phyloP scores from a whole-genome alignment of 2,797 vertebrate species.

The Rhinogobio ventralis region DNA sequence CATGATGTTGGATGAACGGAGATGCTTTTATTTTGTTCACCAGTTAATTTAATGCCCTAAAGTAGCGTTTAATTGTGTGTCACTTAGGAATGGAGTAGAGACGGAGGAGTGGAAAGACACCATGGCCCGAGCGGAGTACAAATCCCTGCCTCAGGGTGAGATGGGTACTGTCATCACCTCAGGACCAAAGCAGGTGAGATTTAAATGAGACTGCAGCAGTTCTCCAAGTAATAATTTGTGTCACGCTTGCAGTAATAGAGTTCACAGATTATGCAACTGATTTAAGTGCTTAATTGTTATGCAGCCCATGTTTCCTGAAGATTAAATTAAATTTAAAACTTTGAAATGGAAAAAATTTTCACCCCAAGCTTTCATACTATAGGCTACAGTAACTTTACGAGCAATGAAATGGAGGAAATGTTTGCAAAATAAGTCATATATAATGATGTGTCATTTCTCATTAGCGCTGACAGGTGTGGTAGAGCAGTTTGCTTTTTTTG shows the following conservation, averaged over 20 bases:
- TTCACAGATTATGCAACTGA: slow-evolving; percentile 1
- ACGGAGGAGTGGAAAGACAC: slow-evolving; percentile 79
- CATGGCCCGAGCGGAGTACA: slow-evolving; percentile 76
- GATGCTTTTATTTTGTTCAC: slow-evolving; percentile 14
- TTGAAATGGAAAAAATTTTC: slow-evolving; percentile 21
- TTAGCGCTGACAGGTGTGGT: slow-evolving; percentile 9
- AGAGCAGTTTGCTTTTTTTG: neutral
- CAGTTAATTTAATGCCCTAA: slow-evolving; percentile 1
- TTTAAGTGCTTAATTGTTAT: neutral
- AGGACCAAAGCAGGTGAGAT: slow-evolving; percentile 79
- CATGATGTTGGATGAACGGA: neutral
- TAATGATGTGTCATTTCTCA: slow-evolving; percentile 25
- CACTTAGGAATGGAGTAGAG: slow-evolving; percentile 72
- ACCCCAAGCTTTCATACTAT: slow-evolving; percentile 20
- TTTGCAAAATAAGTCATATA: neutral
- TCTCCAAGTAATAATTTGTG: neutral
- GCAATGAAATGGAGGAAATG: slow-evolving; percentile 4
- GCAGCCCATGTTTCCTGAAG: neutral
- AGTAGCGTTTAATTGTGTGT: slow-evolving; percentile 24
- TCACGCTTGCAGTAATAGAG: neutral
- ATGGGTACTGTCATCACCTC: slow-evolving; percentile 67
- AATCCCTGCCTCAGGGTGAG: slow-evolving; percentile 75
- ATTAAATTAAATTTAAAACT: slow-evolving; percentile 14
- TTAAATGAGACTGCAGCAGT: neutral
- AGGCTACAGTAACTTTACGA: neutral